Conservation (phyloP, 2,888 invertebrate genomes). For the Stenodema calcarata region DNA sequence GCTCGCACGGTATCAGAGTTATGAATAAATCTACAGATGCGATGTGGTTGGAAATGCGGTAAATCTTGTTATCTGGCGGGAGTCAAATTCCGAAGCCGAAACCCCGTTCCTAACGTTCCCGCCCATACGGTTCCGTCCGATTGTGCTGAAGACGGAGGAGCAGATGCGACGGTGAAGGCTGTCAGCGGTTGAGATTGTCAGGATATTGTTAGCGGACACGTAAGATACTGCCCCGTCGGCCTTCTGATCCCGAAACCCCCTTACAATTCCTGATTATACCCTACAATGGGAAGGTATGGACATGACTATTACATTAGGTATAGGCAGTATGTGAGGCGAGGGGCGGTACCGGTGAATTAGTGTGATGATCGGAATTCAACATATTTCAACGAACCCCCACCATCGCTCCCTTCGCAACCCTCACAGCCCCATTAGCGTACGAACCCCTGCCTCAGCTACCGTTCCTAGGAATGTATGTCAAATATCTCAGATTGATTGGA, state of each 20-base stretch:
- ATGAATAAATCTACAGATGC: not conserved
- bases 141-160: not conserved
- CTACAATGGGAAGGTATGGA: not conserved
- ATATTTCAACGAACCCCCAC: not conserved
- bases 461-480: not conserved
- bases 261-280: too few relatives aligned
- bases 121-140: not conserved
- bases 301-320: not conserved
- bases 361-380: not conserved
- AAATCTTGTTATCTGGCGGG: not conserved
- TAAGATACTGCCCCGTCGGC: not conserved
- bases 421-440: not conserved
- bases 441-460: not conserved
- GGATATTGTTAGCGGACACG: not conserved
- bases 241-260: not conserved
- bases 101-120: not conserved
- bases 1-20: too few relatives aligned
- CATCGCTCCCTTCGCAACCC: not conserved
- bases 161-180: not conserved
- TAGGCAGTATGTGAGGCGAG: not conserved
- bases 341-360: not conserved
- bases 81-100: not conserved
- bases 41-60: not conserved
- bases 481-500: slow-evolving; percentile 17
- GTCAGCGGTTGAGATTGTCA: not conserved